Base-by-base conservation (phyloP, 2,113 vertebrate species). In the Chaetodon trifascialis region DNA sequence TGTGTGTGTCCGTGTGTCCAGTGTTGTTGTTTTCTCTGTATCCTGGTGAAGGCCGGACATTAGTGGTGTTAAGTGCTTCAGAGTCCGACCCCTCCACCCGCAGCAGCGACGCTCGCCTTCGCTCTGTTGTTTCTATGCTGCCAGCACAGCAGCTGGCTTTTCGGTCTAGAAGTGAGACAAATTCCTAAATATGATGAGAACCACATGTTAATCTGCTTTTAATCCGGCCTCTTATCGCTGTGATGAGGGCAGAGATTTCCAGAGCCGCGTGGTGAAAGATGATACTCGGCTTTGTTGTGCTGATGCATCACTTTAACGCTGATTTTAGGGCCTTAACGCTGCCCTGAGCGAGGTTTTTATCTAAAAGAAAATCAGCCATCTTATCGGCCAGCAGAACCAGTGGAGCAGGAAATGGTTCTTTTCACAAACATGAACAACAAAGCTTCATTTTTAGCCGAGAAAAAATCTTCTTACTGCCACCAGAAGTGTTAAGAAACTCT, bases 21-120 rank as follows among this genome's bases (percentile, higher is more conserved):
- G 2, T 79, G 76, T 79, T 87, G 75, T 88, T 89, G 82, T 84
- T 76, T 42, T 80, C 54, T 62, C 59, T 47, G 85, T 87, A 70
- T 84, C 85, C 85, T 86, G 80, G 87, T 79, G 73, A 76, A 65
- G 79, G 60, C 17, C 21, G 25, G 67, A 51, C 36, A 25, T 47
- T 12, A 71, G 70, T 25, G 73, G 56, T 52, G 47, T 58, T 11
- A 14, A 83, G 73, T 15, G 82, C 34, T 30, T 36, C 15, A 47
- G 52, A 73, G 55, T 51, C 30, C 0, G 34, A n/a, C 12, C 62
- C 44, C 46, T 54, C 38, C 64, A 8, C 65, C 30, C 71, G 52
- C 9, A 46, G 30, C 23, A 52, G 1, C 67, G 6, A 72, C 76
- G 12, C 42, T 56, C 7, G 46, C 10, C 63, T 17, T 76, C 7